These are phyloP conservation scores for Calvadosia cruxmelitensis DNA, from an alignment of 30 jellyfish, hydroid and myxozoan genomes.

Conservation along the genomic window DNA sequence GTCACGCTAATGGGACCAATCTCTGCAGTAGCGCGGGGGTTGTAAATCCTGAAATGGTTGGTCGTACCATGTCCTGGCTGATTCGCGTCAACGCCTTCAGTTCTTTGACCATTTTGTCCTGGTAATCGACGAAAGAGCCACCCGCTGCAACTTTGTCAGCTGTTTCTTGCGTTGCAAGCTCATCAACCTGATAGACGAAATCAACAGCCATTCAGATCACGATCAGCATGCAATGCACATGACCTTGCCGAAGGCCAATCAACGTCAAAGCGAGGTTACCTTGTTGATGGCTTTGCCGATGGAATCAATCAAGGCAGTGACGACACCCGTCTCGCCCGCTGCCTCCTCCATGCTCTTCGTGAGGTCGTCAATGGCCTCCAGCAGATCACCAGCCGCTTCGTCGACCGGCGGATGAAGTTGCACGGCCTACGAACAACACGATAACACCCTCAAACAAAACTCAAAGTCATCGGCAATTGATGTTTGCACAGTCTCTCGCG, in stretches of 20 bases:
- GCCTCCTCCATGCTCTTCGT: constrained; percentile 57
- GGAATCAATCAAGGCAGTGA: constrained; percentile 72
- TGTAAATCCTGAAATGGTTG: not conserved
- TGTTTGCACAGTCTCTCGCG: too few relatives aligned
- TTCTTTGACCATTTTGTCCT: constrained; percentile 79
- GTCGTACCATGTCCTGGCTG: constrained; percentile 75
- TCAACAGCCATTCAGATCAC: not conserved
- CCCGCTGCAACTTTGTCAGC: not conserved
- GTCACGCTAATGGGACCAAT: not conserved
- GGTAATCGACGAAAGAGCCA: constrained; percentile 63
- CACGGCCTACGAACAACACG: constrained; percentile 24
- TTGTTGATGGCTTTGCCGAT: constrained; percentile 64
- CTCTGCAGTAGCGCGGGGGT: too few relatives aligned
- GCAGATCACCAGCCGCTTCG: constrained; percentile 75
- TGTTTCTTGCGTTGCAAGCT: not conserved
- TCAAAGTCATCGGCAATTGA: too few relatives aligned
- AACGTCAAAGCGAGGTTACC: constrained; percentile 9
- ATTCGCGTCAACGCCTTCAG: constrained; percentile 65
- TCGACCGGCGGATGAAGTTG: constrained; percentile 86
- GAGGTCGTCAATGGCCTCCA: constrained; percentile 76
- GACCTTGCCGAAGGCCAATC: not conserved
- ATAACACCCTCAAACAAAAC: too few relatives aligned
- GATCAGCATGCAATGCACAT: not conserved
- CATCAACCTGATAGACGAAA: not conserved
- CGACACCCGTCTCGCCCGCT: constrained; percentile 87